Base-by-base conservation (phyloP, 1,140 invertebrate genomes). In the Phymastichus coffea region DNA sequence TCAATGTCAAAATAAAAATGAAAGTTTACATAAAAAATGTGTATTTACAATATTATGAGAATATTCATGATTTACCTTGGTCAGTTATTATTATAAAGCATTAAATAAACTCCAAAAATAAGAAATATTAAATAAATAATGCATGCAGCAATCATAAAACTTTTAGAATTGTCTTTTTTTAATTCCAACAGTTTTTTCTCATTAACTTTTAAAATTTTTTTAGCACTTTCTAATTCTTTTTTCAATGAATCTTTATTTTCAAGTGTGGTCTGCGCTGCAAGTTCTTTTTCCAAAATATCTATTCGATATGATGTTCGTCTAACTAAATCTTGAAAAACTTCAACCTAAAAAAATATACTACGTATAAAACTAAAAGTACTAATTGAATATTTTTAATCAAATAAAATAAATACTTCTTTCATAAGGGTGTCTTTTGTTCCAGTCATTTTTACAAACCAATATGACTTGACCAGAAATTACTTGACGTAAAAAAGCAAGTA, bases 201-300 rank as follows among this genome's bases (percentile, higher is more conserved):
- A 30, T 76, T 78, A 25, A 52, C 66, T 41, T 64, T 64, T 17
- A 80, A 61, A n/a, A 72, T 56, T 8, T 66, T 26, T 38, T 76
- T 76, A 1, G 77, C 61, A 19, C 72, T 61, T 23, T 71, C 65
- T 26, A 80, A 57, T 44, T 78, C 71, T 3, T 49, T 54, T 59
- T 80, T 76, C 1, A 79, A 56, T 61, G 61, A 64, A 23, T 78
- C 75, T 6, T 76, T 69, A 69, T 63, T 70, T 49, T 75, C 71
- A 9, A 58, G 44, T 0, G 66, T 73, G 3, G 76, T 52, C 49
- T 72, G 68, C 4, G 65, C 69, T 20, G 61, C 57, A 0, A 81
- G 62, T 40, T 73, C 75, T 49, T 66, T 70, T 55, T 79, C 73
- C 6, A 80, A 65, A 3, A 70, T 25, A 17, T 70, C 58, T 3